These are phyloP conservation scores for Hyperopisus bebe DNA, from an alignment of 2,113 vertebrate genomes.

Conservation along the genomic window DNA sequence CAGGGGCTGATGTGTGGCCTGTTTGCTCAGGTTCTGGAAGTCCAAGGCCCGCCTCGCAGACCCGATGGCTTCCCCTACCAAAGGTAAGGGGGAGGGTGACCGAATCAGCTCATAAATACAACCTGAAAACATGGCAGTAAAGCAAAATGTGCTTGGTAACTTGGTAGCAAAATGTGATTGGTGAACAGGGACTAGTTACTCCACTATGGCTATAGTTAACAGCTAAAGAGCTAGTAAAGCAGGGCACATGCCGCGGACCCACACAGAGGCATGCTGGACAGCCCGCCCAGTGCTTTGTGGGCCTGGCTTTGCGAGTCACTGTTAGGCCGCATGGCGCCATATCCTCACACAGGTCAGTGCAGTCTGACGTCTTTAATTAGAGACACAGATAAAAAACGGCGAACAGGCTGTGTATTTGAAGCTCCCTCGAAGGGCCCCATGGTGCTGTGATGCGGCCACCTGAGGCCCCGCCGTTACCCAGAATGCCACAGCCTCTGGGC, in stretches of 20 bases:
- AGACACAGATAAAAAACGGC: neutral
- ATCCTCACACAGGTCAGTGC: neutral
- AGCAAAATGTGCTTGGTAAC: neutral
- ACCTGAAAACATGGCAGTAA: neutral
- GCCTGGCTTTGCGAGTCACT: neutral
- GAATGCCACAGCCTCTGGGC: neutral
- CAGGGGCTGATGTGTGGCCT: constrained; percentile 50
- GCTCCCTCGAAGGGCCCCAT: neutral
- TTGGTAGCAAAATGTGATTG: neutral
- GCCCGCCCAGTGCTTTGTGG: neutral
- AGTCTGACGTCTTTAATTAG: constrained; percentile 22
- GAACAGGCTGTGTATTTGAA: neutral
- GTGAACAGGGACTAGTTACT: neutral
- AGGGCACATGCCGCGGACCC: neutral
- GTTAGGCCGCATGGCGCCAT: neutral
- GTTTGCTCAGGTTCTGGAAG: constrained; percentile 30
- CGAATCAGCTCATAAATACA: neutral
- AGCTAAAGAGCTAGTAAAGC: neutral
- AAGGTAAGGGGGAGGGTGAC: neutral
- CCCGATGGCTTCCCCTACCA: neutral
- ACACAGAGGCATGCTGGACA: neutral
- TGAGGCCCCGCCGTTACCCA: neutral
- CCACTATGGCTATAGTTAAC: neutral
- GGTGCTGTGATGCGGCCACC: neutral
- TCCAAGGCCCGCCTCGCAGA: constrained; percentile 3